These are phyloP conservation scores for Cephus pygmeus DNA, from an alignment of 2,888 invertebrate genomes.

Conservation along the genomic window DNA sequence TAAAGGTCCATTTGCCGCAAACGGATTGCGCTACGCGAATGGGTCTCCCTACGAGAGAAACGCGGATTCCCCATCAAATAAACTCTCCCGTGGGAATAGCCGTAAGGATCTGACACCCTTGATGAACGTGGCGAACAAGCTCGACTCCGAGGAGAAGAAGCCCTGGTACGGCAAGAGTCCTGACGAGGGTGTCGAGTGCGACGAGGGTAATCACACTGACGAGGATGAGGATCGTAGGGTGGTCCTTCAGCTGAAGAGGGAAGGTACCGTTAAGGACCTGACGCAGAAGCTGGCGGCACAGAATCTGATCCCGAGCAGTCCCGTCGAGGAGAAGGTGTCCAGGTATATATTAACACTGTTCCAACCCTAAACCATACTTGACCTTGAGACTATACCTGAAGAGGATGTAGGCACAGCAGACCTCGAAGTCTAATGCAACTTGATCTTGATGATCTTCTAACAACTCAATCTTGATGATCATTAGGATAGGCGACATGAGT, in stretches of 20 bases:
- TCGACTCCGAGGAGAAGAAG: slow-evolving; percentile 69
- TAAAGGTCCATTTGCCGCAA: slow-evolving; percentile 49
- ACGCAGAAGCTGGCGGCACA: slow-evolving; percentile 86
- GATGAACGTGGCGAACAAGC: slow-evolving; percentile 70
- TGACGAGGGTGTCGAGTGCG: slow-evolving; percentile 71
- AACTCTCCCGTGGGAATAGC: slow-evolving; percentile 60
- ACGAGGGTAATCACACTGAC: slow-evolving; percentile 67
- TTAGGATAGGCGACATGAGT: slow-evolving; percentile 83
- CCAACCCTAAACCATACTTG: neutral
- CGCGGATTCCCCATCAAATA: slow-evolving; percentile 58
- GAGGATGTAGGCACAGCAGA: neutral
- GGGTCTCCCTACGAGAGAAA: slow-evolving; percentile 56
- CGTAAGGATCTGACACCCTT: slow-evolving; percentile 70
- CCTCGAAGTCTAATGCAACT: neutral
- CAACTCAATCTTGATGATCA: neutral
- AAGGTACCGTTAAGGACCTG: slow-evolving; percentile 89
- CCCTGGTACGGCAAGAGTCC: slow-evolving; percentile 69
- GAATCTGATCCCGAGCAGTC: slow-evolving; percentile 70
- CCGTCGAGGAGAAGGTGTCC: slow-evolving; percentile 65
- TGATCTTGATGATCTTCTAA: neutral
- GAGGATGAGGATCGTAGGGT: slow-evolving; percentile 71
- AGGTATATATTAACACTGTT: slow-evolving; percentile 48
- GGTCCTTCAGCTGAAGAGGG: slow-evolving; percentile 78
- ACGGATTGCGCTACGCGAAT: slow-evolving; percentile 57
- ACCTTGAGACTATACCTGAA: neutral